A percentile compares a stretch with the other conserved stretches of the same genome.
These are phyloP conservation scores for Drosophila ambigua DNA, from an alignment of 1,140 invertebrate genomes.

Conservation along the genomic window DNA sequence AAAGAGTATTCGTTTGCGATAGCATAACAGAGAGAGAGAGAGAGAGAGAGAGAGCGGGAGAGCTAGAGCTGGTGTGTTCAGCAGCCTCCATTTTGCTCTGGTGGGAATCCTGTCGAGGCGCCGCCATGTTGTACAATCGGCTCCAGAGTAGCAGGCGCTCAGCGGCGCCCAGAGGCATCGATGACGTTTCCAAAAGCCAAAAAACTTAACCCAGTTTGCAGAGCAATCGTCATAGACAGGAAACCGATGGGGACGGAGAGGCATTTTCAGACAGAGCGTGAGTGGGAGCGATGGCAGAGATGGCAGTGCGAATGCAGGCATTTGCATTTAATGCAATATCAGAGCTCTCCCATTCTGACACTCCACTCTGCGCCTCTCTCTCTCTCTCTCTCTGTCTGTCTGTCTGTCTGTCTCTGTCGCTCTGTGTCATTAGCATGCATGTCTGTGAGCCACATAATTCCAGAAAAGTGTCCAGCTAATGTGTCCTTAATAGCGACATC, in stretches of 20 bases:
- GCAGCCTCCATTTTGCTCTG: constrained; percentile 2
- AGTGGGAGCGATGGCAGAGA: background rate
- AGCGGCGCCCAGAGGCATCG: constrained; percentile 24
- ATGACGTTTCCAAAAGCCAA: constrained; percentile 43
- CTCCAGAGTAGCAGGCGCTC: constrained; percentile 35
- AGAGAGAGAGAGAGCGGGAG: too few relatives aligned
- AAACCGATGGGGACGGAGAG: background rate
- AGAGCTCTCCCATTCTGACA: too few relatives aligned
- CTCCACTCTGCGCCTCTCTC: background rate
- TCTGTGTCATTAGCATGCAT: constrained; percentile 71
- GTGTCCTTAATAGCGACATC: constrained; percentile 80
- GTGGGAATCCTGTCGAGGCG: background rate
- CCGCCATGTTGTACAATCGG: constrained; percentile 43
- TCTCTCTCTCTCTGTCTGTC: too few relatives aligned
- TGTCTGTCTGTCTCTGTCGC: background rate
- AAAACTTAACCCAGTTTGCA: constrained; percentile 58
- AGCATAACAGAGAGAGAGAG: too few relatives aligned
- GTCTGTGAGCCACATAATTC: constrained; percentile 68
- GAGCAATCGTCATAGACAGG: constrained; percentile 21
- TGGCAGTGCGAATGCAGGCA: constrained; percentile 41
- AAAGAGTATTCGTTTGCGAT: too few relatives aligned
- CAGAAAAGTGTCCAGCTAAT: constrained; percentile 71
- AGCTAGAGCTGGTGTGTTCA: background rate
- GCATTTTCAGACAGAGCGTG: background rate
- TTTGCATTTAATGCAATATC: constrained; percentile 56